These are phyloP conservation scores for Callocephalon fimbriatum DNA, from an alignment of 2,113 vertebrate species.

Conservation along the genomic window DNA sequence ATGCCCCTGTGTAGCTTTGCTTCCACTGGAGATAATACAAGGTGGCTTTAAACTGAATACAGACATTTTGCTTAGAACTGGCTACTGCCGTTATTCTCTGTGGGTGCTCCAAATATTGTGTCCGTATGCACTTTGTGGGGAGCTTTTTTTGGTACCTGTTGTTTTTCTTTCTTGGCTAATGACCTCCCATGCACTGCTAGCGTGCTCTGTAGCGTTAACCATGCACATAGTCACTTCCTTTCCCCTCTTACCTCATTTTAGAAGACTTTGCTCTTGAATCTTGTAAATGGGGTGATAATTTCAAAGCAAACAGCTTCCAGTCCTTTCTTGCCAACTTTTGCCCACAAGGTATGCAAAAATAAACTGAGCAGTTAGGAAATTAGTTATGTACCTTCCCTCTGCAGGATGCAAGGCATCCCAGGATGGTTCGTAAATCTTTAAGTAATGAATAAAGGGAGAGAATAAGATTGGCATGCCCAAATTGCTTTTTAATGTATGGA, in stretches of 20 bases:
- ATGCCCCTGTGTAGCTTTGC: background rate
- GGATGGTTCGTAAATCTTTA: background rate
- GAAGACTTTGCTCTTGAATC: constrained; percentile 52
- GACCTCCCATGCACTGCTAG: background rate
- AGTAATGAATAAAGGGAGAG: background rate
- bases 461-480: background rate
- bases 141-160: background rate
- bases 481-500: background rate
- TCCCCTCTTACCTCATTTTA: constrained; percentile 53
- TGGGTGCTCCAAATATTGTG: background rate
- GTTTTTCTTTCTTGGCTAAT: background rate
- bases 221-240: constrained; percentile 31
- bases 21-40: background rate
- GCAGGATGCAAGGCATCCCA: background rate
- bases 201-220: background rate
- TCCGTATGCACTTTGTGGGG: accelerated
- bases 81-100: background rate
- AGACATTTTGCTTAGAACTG: background rate
- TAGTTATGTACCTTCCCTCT: constrained; percentile 2
- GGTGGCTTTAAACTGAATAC: background rate
- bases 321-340: constrained; percentile 57
- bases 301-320: constrained; percentile 61
- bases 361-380: constrained; percentile 64
- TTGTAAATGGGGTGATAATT: constrained; percentile 74
- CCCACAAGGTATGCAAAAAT: constrained; percentile 61